Conservation (phyloP, 2,113 vertebrate genomes). For the Gobiocypris rarus region DNA sequence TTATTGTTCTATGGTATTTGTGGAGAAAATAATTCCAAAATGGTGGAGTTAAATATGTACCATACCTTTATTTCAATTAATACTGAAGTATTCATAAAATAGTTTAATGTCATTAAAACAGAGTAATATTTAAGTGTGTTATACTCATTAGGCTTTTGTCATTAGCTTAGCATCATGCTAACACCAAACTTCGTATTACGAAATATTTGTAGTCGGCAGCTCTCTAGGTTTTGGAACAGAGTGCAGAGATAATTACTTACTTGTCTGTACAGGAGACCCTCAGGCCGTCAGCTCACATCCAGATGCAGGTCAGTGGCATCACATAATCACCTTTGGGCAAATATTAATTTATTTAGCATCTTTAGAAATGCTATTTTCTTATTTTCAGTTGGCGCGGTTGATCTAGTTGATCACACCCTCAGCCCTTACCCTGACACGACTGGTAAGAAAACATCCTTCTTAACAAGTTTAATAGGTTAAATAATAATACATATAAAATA, state of each 20-base stretch:
- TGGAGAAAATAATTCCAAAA: neutral
- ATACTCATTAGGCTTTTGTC: neutral
- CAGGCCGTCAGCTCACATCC: slow-evolving; percentile 34
- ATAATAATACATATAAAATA: neutral
- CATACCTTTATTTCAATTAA: too few relatives aligned
- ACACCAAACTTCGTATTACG: neutral
- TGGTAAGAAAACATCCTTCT: slow-evolving; percentile 38
- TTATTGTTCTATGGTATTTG: neutral
- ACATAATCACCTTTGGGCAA: neutral
- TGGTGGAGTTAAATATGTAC: neutral
- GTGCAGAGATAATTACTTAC: neutral
- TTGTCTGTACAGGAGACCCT: slow-evolving; percentile 38
- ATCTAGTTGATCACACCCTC: slow-evolving; percentile 42
- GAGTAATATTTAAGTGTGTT: neutral
- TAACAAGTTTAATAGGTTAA: neutral
- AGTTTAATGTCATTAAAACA: neutral
- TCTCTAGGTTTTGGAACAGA: neutral
- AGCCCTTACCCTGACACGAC: slow-evolving; percentile 48
- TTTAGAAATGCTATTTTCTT: neutral
- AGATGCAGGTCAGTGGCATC: slow-evolving; percentile 41
- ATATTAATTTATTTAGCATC: neutral
- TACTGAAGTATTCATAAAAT: neutral
- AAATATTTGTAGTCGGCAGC: neutral
- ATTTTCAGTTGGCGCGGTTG: slow-evolving; percentile 48
- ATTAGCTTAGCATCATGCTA: neutral